Conservation (phyloP, 1,140 invertebrate species). For the Bombyx mori region DNA sequence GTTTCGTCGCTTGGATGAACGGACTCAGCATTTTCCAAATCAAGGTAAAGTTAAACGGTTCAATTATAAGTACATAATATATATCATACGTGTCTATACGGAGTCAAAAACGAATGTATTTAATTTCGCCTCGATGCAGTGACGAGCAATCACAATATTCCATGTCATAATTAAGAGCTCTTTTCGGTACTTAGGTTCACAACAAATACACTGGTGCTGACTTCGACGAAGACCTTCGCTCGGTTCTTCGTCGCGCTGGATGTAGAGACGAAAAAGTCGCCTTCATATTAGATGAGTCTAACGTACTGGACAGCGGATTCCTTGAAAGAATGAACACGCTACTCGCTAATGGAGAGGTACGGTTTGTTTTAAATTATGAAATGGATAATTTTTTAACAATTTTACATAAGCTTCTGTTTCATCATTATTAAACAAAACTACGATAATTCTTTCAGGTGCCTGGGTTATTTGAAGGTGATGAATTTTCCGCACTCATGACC, state of each 20-base stretch:
- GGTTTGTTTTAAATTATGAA: background rate
- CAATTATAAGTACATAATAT: no score
- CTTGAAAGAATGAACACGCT: constrained; percentile 99
- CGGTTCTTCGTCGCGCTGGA: constrained; percentile 93
- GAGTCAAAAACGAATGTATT: no score
- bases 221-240: constrained; percentile 98
- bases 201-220: constrained; percentile 99
- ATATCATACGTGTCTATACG: no score
- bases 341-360: constrained; percentile 95
- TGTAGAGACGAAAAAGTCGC: constrained; percentile 99
- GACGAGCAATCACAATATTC: no score
- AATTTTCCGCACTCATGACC: constrained; percentile 99
- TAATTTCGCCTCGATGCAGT: no score
- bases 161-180: background rate
- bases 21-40: constrained; percentile 98
- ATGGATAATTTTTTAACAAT: no score
- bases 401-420: background rate
- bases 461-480: constrained; percentile 93
- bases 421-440: background rate
- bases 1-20: constrained; percentile 99
- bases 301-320: constrained; percentile 98
- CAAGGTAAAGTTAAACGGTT: constrained; percentile 71
- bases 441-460: constrained; percentile 76
- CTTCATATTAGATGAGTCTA: constrained; percentile 99
- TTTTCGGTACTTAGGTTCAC: constrained; percentile 80